Evolutionary conservation across 2,113 vertebrate species (phyloP).

Genomic region (Tychaedon coryphoeus): DNA sequence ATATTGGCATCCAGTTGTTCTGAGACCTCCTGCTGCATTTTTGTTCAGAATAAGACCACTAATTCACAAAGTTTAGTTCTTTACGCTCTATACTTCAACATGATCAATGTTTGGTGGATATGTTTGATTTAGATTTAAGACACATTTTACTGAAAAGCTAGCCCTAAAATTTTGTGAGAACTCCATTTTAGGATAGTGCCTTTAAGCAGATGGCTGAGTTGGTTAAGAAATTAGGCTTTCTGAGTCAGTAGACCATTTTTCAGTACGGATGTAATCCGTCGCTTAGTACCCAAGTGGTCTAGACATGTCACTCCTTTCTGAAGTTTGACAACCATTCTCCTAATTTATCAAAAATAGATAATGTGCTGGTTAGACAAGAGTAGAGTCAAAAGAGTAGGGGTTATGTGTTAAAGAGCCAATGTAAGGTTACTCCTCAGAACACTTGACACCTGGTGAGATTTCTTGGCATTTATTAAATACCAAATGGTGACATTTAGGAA

Average conservation of each 20-base stretch:
- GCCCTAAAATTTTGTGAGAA: not conserved
- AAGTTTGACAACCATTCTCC: not conserved
- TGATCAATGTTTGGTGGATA: not conserved
- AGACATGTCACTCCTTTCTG: not conserved
- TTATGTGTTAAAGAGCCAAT: not conserved
- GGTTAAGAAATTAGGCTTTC: not conserved
- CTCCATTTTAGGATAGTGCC: not conserved
- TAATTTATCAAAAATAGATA: not conserved
- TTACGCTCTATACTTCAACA: not conserved
- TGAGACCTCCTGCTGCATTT: not conserved
- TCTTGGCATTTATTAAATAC: slow-evolving; percentile 27
- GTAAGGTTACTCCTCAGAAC: not conserved
- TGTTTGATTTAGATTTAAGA: not conserved
- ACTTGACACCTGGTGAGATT: not conserved
- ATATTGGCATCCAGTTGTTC: not conserved
- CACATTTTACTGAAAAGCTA: not conserved
- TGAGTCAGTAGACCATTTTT: not conserved
- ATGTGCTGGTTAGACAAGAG: not conserved
- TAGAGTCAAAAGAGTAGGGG: not conserved
- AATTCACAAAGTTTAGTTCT: not conserved
- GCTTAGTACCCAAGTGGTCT: not conserved
- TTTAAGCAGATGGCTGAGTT: not conserved
- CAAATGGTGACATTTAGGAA: slow-evolving; percentile 10
- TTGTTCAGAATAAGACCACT: not conserved
- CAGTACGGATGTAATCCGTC: not conserved